Conservation (phyloP, 2,888 invertebrate genomes). For the Girardia tigrina region DNA sequence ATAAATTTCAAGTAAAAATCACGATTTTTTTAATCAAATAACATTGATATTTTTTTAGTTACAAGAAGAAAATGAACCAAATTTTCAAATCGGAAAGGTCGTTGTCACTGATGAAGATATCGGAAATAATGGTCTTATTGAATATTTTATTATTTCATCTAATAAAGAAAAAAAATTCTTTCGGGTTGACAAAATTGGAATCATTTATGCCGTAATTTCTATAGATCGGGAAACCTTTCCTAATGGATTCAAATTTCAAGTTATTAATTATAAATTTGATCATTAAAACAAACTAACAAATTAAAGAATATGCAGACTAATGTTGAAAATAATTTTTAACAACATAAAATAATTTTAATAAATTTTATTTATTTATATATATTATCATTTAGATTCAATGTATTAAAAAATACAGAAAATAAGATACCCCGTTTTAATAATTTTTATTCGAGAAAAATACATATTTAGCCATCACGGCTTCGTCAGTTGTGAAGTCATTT, state of each 20-base stretch:
- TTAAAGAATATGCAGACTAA: no score
- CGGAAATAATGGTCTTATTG: neutral
- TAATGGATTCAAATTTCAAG: neutral
- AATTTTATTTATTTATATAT: no score
- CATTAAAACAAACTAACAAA: no score
- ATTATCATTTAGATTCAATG: no score
- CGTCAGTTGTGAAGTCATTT: no score
- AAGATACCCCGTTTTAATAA: no score
- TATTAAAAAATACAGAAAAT: no score
- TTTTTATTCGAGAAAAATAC: no score
- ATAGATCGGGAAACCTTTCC: neutral
- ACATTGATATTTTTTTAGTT: neutral
- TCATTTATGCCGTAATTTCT: neutral
- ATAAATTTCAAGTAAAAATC: slow-evolving; percentile 21
- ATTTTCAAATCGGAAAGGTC: neutral
- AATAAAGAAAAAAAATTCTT: neutral
- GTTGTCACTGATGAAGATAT: neutral
- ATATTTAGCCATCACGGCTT: no score
- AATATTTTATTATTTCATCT: neutral
- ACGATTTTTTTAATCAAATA: neutral
- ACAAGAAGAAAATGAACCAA: neutral
- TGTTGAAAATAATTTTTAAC: no score
- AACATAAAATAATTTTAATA: no score
- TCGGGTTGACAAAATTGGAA: neutral
- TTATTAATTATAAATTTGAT: no score